Evolutionary conservation across 2,113 vertebrate species (phyloP), one percentile per base, ranked within the genome.

Genomic region (Hipposideros armiger): DNA sequence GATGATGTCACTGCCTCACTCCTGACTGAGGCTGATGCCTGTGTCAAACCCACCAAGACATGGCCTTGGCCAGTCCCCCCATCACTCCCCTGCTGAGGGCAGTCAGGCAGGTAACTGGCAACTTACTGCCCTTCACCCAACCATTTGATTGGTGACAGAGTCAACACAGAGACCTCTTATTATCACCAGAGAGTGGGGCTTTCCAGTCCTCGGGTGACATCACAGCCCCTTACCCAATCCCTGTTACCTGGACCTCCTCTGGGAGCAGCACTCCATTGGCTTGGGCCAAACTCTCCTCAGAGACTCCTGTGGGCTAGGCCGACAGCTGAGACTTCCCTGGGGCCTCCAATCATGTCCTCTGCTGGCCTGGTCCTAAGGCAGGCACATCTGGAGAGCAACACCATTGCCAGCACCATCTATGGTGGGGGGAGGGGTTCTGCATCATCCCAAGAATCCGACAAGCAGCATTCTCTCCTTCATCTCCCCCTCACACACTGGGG

Each of bases 91-190:
- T 19, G 47, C 52, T 22, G 40, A 95, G 86, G 36, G 52, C 62
- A 56, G 30, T 72, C 52, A 19, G 47, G 16, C 20, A 69, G 66
- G 50, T 45, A n/a, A n/a, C 36, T 5, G 20, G 19, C 20, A 72
- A 72, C 47, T 56, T 54, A 62, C 17, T 83, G 77, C 85, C 88
- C 81, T 81, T 50, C 13, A 4, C 40, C 56, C n/a, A 50, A 56
- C 73, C 40, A 50, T 87, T 69, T 54, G 74, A 60, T 81, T 1
- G 11, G 90, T 87, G 87, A 95, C 92, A 95, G 87, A 94, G 96
- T 70, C 83, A 54, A 70, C 54, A 16, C 28, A 30, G 22, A 16
- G 28, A 69, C 76, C 85, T 83, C 80, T 60, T n/a, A 11, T 32
- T 19, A 45, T 16, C 66, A 30, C 56, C 30, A 60, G 78, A 62